Conservation (phyloP, 2,113 vertebrate species). For the Perca fluviatilis region DNA sequence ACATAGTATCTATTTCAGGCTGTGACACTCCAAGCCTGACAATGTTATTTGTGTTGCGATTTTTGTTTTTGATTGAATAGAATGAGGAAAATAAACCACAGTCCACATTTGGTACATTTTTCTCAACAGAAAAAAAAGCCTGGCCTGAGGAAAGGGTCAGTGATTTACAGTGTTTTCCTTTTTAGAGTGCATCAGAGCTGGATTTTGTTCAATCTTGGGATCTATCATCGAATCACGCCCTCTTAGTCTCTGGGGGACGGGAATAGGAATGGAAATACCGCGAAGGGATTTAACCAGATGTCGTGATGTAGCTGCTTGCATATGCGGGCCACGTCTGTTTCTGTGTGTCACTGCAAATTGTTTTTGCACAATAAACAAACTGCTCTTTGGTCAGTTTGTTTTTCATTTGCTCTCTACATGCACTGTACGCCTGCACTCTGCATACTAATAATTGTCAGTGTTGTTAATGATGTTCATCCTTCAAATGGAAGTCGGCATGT, state of each 20-base stretch:
- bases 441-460: background rate
- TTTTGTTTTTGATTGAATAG: background rate
- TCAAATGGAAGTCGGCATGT: background rate
- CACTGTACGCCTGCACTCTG: background rate
- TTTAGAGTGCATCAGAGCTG: conserved; percentile 4
- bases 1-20: background rate
- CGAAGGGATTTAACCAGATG: conserved; percentile 34
- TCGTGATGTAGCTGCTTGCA: conserved; percentile 21
- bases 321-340: background rate
- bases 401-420: background rate
- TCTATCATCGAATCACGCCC: conserved; percentile 11
- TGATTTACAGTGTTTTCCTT: conserved; percentile 36
- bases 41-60: background rate
- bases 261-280: conserved; percentile 5
- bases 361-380: conserved; percentile 14
- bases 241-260: background rate
- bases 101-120: background rate
- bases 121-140: background rate
- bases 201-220: conserved; percentile 30
- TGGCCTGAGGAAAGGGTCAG: background rate
- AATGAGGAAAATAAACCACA: background rate
- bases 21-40: no score
- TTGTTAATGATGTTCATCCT: background rate
- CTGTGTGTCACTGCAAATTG: conserved; percentile 23
- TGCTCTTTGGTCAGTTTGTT: background rate